Evolutionary conservation across 2,888 invertebrate species (phyloP).

Genomic region (Anoplius nigerrimus): DNA sequence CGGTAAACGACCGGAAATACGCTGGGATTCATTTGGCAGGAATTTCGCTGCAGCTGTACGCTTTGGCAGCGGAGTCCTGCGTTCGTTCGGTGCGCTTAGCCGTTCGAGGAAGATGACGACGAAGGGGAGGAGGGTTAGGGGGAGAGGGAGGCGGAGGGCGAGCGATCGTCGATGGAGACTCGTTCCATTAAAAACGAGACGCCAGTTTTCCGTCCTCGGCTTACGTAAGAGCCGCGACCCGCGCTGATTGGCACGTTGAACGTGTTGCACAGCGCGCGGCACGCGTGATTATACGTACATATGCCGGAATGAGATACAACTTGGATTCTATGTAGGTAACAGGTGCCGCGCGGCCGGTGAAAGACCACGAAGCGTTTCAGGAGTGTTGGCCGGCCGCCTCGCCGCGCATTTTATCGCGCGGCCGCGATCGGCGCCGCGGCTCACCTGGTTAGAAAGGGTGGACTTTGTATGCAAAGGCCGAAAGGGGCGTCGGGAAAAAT

Average conservation of each 20-base stretch:
- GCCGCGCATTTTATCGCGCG: background rate
- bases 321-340: constrained; percentile 24
- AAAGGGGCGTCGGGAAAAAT: too few species aligned
- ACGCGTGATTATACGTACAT: constrained; percentile 6
- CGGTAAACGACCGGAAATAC: background rate
- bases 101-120: background rate
- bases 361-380: background rate
- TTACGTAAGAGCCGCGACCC: constrained; percentile 21
- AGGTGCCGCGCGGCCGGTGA: constrained; percentile 18
- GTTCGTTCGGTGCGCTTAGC: background rate
- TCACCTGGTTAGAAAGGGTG: background rate
- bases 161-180: background rate
- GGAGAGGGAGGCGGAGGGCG: background rate
- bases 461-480: too few species aligned
- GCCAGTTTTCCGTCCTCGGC: constrained; percentile 5
- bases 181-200: too few species aligned
- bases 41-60: too few species aligned
- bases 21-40: too few species aligned
- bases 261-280: constrained; percentile 8
- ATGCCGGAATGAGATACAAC: constrained; percentile 15
- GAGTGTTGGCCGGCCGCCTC: background rate
- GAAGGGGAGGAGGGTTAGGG: background rate
- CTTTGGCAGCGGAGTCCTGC: background rate
- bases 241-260: constrained; percentile 21
- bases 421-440: background rate